Evolutionary conservation across 1,140 invertebrate genomes (phyloP).

Genomic region (Piezodorus guildinii): DNA sequence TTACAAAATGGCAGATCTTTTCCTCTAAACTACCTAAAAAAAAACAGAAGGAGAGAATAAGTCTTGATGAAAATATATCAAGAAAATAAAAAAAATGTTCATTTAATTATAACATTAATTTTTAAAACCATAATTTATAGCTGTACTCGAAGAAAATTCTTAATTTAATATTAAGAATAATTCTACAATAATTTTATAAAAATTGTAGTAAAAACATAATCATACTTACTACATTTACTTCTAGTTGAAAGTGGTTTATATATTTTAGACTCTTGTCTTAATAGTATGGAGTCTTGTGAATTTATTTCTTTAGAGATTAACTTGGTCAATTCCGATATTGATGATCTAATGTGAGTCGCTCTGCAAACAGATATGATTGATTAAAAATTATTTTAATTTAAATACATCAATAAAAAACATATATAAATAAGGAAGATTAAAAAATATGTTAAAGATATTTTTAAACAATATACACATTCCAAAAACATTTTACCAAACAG

Average conservation of each 20-base stretch:
- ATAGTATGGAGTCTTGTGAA: background rate
- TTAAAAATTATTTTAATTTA: too few species aligned
- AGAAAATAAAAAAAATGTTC: too few species aligned
- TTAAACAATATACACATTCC: too few species aligned
- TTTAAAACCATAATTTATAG: too few species aligned
- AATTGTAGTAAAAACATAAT: background rate
- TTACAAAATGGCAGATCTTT: slow-evolving; percentile 57
- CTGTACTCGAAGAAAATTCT: too few species aligned
- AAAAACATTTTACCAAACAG: too few species aligned
- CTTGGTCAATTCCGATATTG: background rate
- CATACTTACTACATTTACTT: slow-evolving; percentile 15
- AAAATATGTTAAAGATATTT: too few species aligned
- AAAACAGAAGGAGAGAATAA: slow-evolving; percentile 29
- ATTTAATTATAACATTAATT: too few species aligned
- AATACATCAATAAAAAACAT: too few species aligned
- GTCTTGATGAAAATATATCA: background rate
- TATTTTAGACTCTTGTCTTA: slow-evolving; percentile 15
- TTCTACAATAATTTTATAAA: too few species aligned
- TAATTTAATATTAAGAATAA: too few species aligned
- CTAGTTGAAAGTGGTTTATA: slow-evolving; percentile 14
- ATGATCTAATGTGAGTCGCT: background rate
- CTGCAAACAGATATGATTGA: background rate
- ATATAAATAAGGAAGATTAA: too few species aligned
- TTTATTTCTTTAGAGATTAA: background rate
- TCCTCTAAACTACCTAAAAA: slow-evolving; percentile 59